Conservation (phyloP, 2,113 vertebrate species). For the Craseonycteris thonglongyai region DNA sequence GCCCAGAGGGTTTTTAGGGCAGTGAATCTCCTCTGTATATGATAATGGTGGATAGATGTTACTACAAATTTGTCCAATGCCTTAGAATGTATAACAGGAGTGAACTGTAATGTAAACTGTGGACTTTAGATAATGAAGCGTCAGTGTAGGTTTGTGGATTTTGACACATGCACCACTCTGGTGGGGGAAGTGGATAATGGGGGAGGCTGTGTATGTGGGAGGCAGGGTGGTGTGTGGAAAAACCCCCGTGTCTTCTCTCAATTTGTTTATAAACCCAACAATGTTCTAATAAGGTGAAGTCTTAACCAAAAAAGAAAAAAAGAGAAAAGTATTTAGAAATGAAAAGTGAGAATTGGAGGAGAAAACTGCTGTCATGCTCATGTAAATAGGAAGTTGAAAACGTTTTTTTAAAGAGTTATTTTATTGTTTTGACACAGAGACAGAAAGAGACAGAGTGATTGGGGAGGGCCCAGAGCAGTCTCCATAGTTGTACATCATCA, state of each 20-base stretch:
- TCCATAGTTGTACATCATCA: too few relatives aligned
- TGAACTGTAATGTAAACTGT: not conserved
- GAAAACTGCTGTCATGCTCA: not conserved
- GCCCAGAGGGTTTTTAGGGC: not conserved
- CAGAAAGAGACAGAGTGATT: too few relatives aligned
- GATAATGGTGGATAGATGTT: not conserved
- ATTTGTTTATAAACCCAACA: not conserved
- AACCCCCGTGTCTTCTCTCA: not conserved
- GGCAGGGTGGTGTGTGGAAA: not conserved
- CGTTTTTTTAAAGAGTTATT: too few relatives aligned
- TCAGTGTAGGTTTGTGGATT: not conserved
- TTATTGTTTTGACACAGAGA: too few relatives aligned
- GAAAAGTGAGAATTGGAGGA: not conserved
- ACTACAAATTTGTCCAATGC: not conserved
- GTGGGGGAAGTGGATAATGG: not conserved
- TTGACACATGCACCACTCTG: too few relatives aligned
- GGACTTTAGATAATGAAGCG: not conserved
- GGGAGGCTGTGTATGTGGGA: not conserved
- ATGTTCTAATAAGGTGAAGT: not conserved
- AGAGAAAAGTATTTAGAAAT: not conserved
- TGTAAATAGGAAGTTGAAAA: not conserved
- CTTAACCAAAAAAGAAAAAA: not conserved
- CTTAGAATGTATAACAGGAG: not conserved
- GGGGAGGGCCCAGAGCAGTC: too few relatives aligned
- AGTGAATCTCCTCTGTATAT: not conserved